A percentile compares a stretch with the other conserved stretches of the same genome.
These are phyloP conservation scores for Clamator glandarius DNA, from an alignment of 2,797 vertebrate species.

Conservation along the genomic window DNA sequence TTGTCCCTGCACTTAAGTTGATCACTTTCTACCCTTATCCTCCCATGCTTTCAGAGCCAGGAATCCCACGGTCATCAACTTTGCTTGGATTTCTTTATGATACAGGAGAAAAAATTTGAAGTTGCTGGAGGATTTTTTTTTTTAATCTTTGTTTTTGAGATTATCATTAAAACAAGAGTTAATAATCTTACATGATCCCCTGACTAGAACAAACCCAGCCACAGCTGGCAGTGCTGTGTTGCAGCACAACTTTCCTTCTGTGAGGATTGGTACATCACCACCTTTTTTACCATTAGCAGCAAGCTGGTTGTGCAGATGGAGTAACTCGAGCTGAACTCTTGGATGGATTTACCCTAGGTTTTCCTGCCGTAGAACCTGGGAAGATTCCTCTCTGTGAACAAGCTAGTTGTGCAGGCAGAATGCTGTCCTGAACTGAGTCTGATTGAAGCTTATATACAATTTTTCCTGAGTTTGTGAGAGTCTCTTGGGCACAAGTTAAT, in stretches of 20 bases:
- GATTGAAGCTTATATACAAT: neutral
- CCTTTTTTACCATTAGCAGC: neutral
- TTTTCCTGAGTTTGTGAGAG: neutral
- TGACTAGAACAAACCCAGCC: neutral
- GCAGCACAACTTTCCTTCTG: neutral
- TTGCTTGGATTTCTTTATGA: neutral
- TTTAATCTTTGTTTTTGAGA: neutral
- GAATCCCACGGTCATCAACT: neutral
- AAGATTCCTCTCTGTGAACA: neutral
- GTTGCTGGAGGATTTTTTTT: neutral
- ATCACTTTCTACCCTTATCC: neutral
- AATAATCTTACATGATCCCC: rapidly evolving
- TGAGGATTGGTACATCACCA: neutral
- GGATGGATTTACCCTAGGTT: neutral
- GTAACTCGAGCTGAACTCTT: neutral
- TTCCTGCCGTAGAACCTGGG: neutral
- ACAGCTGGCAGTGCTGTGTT: neutral
- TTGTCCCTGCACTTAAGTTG: neutral
- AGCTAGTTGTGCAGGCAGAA: neutral
- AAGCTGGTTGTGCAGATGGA: neutral
- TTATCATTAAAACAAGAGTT: neutral
- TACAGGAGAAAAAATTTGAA: neutral
- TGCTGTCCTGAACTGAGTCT: neutral
- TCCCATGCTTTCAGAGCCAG: neutral
- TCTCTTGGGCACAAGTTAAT: neutral